Conservation (phyloP, 1,140 invertebrate genomes). For the Pseudachorutes palmiensis region DNA sequence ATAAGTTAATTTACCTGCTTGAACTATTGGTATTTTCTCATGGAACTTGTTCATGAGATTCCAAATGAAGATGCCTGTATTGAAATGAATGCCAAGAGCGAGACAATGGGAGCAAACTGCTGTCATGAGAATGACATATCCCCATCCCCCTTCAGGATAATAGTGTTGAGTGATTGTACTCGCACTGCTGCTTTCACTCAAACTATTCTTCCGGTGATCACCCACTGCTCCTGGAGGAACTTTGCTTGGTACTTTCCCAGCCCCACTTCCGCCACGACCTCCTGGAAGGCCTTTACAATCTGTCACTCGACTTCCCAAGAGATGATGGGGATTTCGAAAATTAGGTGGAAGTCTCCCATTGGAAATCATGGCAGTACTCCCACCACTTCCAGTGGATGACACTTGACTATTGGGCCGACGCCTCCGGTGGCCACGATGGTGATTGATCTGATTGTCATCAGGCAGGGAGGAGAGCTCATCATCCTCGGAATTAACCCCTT, state of each 20-base stretch:
- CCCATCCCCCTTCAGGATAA: constrained; percentile 36
- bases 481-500: constrained; percentile 5
- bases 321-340: constrained; percentile 2
- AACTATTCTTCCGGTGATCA: not conserved
- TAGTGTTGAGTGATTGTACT: constrained; percentile 29
- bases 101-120: constrained; percentile 27
- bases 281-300: too few species aligned
- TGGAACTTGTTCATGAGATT: not conserved
- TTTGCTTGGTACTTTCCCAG: not conserved
- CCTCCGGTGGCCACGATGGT: not conserved
- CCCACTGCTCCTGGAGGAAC: not conserved
- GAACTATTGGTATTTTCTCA: not conserved
- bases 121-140: constrained; percentile 30
- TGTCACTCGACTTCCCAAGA: too few species aligned
- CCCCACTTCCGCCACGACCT: not conserved
- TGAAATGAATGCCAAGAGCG: constrained; percentile 28
- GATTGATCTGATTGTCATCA: not conserved
- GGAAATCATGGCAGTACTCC: not conserved
- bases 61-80: not conserved
- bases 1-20: constrained; percentile 7
- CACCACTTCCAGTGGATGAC: not conserved
- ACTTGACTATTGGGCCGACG: not conserved
- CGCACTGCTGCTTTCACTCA: not conserved
- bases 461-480: not conserved
- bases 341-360: not conserved